Base-by-base conservation (phyloP, 2,797 vertebrate genomes). In the Clarias fuscus region DNA sequence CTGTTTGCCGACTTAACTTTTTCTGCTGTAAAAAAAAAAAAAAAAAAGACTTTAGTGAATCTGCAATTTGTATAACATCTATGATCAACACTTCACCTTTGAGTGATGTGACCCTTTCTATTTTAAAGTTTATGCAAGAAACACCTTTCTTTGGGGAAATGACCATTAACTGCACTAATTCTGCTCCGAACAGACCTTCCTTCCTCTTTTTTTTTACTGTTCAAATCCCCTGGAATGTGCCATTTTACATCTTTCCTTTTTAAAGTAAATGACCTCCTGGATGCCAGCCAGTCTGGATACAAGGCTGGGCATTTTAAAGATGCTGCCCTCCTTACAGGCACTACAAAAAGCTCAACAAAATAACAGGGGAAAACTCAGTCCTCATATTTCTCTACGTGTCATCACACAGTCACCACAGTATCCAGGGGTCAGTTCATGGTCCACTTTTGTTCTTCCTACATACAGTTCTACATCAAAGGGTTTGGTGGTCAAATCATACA, bases 401-500 rank as follows among this genome's bases (percentile, higher is more conserved):
- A 53, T 17, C 8, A 30, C 22, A 67, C 62, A 67, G 37, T 4
- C n/a, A 67, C 13, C 15, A 22, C 30, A 7, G 18, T 80, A 10
- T 24, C 40, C 61, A 43, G 24, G 37, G 61, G 79, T 65, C 62
- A 30, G 79, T 67, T 53, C 79, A 30, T 67, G n/a, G 79, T 53
- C 62, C 64, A 27, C n/a, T 68, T 43, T 82, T 48, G 61, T 81
- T 81, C 17, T 81, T 68, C 43, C 17, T 68, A 53, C n/a, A 20
- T 30, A 7, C 40, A n/a, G 53, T 20, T 3, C n/a, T 67, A 82
- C 27, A 67, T 68, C 64, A 67, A 30, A 82, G 5, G 8, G 43
- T 10, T 82, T 18, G 22, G 64, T 68, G 27, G 53, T 53, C 43
- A 33, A 68, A 82, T 82, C 43, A 67, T 4, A 33, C 33, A 33